Conservation (phyloP, 2,797 vertebrate species). For the Dendrocincla fuliginosa region DNA sequence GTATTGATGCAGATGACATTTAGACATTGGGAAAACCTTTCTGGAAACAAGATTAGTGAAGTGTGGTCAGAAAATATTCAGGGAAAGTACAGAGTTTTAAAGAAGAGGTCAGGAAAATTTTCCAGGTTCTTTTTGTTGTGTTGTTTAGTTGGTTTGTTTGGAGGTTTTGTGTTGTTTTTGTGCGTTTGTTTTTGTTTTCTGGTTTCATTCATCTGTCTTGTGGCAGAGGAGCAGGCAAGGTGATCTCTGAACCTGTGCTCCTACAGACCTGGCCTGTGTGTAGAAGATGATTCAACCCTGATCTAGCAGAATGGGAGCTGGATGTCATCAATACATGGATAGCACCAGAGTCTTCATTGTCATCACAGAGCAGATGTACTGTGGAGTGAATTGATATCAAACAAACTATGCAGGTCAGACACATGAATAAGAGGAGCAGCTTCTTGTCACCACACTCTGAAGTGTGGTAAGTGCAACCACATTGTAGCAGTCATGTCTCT, state of each 20-base stretch:
- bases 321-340: background rate
- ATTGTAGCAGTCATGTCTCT: background rate
- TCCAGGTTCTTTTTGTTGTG: too few relatives aligned
- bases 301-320: fast-evolving
- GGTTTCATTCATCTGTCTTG: background rate
- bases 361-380: background rate
- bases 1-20: background rate
- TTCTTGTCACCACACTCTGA: background rate
- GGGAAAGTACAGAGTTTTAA: background rate
- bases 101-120: background rate
- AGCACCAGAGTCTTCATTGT: background rate
- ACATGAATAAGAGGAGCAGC: background rate
- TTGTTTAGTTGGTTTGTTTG: too few relatives aligned
- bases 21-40: background rate
- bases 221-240: background rate
- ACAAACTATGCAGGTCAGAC: background rate
- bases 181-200: background rate
- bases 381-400: background rate
- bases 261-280: background rate
- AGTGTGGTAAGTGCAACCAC: background rate
- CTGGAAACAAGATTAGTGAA: background rate
- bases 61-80: background rate
- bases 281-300: background rate
- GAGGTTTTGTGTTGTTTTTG: too few relatives aligned
- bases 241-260: background rate